Evolutionary conservation across 2,888 invertebrate species (phyloP).

Genomic region (Trimorus sp.): DNA sequence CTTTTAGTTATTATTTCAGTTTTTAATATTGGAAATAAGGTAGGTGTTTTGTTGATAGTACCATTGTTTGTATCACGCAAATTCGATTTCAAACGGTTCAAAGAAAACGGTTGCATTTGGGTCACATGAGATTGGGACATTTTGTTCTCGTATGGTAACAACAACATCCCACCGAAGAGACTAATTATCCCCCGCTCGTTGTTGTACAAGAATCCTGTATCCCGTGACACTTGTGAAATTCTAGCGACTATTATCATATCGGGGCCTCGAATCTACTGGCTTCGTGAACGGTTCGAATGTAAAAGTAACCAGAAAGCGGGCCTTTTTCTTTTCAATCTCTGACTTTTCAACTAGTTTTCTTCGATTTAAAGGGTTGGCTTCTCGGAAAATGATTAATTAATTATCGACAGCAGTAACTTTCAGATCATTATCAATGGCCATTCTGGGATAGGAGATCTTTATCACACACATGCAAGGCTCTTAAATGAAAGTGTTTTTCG

Average conservation of each 20-base stretch:
- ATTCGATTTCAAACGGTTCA: neutral
- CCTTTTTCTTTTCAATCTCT: slow-evolving; percentile 48
- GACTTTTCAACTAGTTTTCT: slow-evolving; percentile 19
- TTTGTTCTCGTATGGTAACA: slow-evolving; percentile 35
- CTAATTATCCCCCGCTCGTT: slow-evolving; percentile 62
- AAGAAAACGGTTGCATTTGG: neutral
- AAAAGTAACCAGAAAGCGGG: slow-evolving; percentile 44
- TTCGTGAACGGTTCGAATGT: slow-evolving; percentile 60
- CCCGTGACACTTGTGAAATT: slow-evolving; percentile 70
- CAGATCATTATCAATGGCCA: slow-evolving; percentile 15
- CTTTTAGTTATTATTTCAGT: no score
- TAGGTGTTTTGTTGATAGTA: neutral
- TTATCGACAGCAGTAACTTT: slow-evolving; percentile 5
- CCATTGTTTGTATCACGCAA: neutral
- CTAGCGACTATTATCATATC: slow-evolving; percentile 71
- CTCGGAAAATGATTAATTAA: slow-evolving; percentile 48
- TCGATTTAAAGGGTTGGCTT: slow-evolving; percentile 28
- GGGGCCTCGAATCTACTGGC: slow-evolving; percentile 63
- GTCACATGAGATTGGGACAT: slow-evolving; percentile 25
- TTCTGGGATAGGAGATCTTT: slow-evolving; percentile 36
- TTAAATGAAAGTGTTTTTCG: slow-evolving; percentile 30
- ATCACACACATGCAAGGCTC: slow-evolving; percentile 9
- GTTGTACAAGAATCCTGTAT: slow-evolving; percentile 61
- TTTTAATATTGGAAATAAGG: no score
- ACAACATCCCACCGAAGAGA: slow-evolving; percentile 54